Evolutionary conservation across 1,140 invertebrate species (phyloP).

Genomic region (Bombus ignitus): DNA sequence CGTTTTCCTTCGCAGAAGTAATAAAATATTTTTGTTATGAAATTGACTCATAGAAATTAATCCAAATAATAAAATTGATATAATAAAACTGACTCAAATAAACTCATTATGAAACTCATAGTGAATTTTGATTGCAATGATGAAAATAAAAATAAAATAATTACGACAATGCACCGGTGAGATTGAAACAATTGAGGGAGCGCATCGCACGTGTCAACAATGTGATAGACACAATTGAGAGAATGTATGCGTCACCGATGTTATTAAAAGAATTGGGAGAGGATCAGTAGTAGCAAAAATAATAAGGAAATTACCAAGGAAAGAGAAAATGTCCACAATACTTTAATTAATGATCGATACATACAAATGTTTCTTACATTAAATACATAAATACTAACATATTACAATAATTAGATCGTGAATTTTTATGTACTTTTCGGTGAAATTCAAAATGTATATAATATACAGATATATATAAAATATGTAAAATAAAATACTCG

Average conservation of each 20-base stretch:
- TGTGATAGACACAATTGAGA: too few species aligned
- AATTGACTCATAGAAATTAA: too few species aligned
- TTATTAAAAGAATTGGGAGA: too few species aligned
- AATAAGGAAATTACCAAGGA: not conserved
- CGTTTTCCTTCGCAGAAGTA: too few species aligned
- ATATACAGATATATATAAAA: too few species aligned
- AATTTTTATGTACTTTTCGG: not conserved
- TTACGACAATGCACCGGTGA: not conserved
- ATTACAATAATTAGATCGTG: not conserved
- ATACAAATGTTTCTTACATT: not conserved
- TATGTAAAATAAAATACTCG: not conserved
- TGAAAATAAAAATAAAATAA: not conserved
- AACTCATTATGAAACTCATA: too few species aligned
- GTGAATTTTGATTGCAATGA: not conserved
- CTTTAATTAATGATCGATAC: not conserved
- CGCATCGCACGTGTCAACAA: too few species aligned
- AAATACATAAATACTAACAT: not conserved
- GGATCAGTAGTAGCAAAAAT: not conserved
- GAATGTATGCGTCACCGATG: too few species aligned
- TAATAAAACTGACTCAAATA: too few species aligned
- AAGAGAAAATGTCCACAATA: not conserved
- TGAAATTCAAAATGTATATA: not conserved
- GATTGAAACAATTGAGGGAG: not conserved
- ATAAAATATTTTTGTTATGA: too few species aligned
- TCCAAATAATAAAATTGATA: too few species aligned